Evolutionary conservation across 2,797 vertebrate species (phyloP).

Genomic region (Chrysocyon brachyurus): DNA sequence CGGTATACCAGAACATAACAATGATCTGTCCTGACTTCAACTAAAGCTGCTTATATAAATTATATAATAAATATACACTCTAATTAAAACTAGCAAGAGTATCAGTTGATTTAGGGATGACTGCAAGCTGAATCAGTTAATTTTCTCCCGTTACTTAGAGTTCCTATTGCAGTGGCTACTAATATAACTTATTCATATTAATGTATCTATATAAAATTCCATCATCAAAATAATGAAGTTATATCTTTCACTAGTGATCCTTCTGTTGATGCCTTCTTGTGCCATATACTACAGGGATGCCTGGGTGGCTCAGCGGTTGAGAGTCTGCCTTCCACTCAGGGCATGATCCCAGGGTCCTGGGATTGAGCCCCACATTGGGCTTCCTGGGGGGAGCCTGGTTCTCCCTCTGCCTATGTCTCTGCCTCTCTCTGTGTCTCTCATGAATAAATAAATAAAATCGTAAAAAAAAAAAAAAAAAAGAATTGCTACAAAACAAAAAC

Average conservation of each 20-base stretch:
- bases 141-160: neutral
- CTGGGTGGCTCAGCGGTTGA: too few relatives aligned
- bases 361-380: too few relatives aligned
- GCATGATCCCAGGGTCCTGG: too few relatives aligned
- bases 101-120: slow-evolving; percentile 40
- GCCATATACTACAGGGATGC: neutral
- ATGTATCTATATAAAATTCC: neutral
- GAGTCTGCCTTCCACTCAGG: too few relatives aligned
- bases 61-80: neutral
- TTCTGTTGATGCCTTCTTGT: neutral
- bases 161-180: neutral
- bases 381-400: too few relatives aligned
- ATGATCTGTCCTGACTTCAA: neutral
- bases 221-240: neutral
- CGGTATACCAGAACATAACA: neutral
- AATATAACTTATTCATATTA: neutral
- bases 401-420: too few relatives aligned
- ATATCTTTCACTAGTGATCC: neutral
- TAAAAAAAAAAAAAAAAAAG: neutral
- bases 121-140: neutral
- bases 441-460: too few relatives aligned
- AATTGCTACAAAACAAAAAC: slow-evolving; percentile 36
- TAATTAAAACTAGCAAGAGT: slow-evolving; percentile 27
- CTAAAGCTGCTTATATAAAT: slow-evolving; percentile 31
- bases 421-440: too few relatives aligned